A percentile compares a stretch with the other conserved stretches of the same genome.
These are phyloP conservation scores for Acanthochromis polyacanthus DNA, from an alignment of 2,113 vertebrate species.

Conservation along the genomic window DNA sequence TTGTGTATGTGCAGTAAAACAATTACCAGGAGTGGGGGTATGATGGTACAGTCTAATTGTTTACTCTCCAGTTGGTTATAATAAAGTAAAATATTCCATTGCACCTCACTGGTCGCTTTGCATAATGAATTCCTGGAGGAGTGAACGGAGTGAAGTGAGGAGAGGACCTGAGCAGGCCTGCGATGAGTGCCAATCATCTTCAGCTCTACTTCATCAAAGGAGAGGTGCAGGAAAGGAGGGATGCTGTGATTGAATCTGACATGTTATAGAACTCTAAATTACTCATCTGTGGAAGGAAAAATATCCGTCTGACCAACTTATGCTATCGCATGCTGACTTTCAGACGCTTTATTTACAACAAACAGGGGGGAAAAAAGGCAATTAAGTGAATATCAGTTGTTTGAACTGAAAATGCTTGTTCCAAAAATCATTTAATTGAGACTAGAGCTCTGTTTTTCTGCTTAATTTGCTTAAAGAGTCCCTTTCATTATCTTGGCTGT, in stretches of 20 bases:
- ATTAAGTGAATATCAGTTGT: not conserved
- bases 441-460: slow-evolving; percentile 3
- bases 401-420: not conserved
- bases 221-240: slow-evolving; percentile 10
- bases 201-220: slow-evolving; percentile 49
- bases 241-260: slow-evolving; percentile 33
- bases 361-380: not conserved
- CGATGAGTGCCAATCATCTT: slow-evolving; percentile 64
- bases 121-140: slow-evolving; percentile 65
- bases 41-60: slow-evolving; percentile 50
- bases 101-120: slow-evolving; percentile 46
- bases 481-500: not conserved
- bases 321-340: not conserved
- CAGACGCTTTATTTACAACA: not conserved
- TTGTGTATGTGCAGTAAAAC: slow-evolving; percentile 45
- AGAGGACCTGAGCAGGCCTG: slow-evolving; percentile 40
- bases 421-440: not conserved
- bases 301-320: not conserved
- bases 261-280: slow-evolving; percentile 9
- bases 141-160: slow-evolving; percentile 80
- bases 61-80: slow-evolving; percentile 48
- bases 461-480: not conserved
- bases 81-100: slow-evolving; percentile 56
- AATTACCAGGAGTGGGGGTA: slow-evolving; percentile 56
- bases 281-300: slow-evolving; percentile 8